Base-by-base conservation (phyloP, 2,797 vertebrate species). In the Hemitrygon akajei region DNA sequence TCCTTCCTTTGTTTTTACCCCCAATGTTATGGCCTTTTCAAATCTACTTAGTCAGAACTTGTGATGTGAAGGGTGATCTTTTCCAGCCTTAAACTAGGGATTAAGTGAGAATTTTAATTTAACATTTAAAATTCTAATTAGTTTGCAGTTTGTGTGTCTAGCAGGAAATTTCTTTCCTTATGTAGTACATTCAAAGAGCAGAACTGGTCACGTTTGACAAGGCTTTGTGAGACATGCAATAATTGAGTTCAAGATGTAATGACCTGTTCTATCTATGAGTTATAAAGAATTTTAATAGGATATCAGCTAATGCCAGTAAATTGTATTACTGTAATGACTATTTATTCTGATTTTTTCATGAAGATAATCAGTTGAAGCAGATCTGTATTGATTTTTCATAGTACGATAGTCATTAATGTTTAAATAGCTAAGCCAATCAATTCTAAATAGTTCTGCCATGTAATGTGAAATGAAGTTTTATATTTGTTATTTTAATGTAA, bases 91-190 rank as follows among this genome's bases (percentile, higher is more conserved):
- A 56, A 86, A 10, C 25, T 27, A 60, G 58, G 27, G 34, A 3
- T 86, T 86, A 60, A 82, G 27, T 60, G 25, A 86, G 22, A 86
- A 86, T 86, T 16, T 86, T 86, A 86, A 86, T 60, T 60, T 86
- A 60, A 60, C 25, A 86, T 86, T 86, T 12, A 14, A 12, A 60
- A 86, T 86, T 86, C 10, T 4, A 25, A 6, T 60, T 58, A 86
- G 56, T 30, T 84, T 60, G 82, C 27, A 60, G 56, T 60, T 47
- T 60, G 82, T 58, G 56, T 86, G 47, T 58, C 20, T 56, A 60
- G 30, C 27, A 60, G 25, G 47, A 11, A 58, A 86, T 86, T 60
- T 79, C 0, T 16, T 37, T 79, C n/a, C 14, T 79, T 86, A 60
- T 86, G 82, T 86, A 60, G 47, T 60, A 60, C 25, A 56, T 56